Evolutionary conservation across 2,888 invertebrate species (phyloP).

Genomic region (Eumacrocentrus americanus): DNA sequence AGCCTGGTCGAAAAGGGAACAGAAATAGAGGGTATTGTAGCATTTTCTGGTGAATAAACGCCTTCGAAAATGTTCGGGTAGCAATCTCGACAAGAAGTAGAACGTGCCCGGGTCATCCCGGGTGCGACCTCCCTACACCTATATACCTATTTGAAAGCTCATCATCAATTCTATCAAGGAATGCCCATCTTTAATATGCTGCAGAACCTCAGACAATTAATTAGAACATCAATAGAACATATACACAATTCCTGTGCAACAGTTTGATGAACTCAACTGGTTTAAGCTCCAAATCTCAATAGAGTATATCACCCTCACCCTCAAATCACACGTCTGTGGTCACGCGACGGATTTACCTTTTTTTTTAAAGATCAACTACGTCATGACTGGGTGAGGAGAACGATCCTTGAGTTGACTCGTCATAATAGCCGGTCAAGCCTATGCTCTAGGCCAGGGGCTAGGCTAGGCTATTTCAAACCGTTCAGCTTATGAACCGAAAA

Average conservation of each 20-base stretch:
- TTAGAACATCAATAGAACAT: neutral
- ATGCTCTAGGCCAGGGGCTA: slow-evolving; percentile 59
- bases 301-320: neutral
- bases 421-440: slow-evolving; percentile 51
- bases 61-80: neutral
- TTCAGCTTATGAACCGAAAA: slow-evolving; percentile 55
- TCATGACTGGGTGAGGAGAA: slow-evolving; percentile 17
- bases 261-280: slow-evolving; percentile 6
- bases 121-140: slow-evolving; percentile 5
- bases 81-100: slow-evolving; percentile 10
- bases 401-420: slow-evolving; percentile 25
- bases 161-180: neutral
- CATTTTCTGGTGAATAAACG: slow-evolving; percentile 40
- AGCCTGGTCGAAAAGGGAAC: slow-evolving; percentile 38
- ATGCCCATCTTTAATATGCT: slow-evolving; percentile 9
- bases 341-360: too few relatives aligned
- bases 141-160: neutral
- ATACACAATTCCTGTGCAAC: too few relatives aligned
- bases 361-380: too few relatives aligned
- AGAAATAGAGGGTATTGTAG: slow-evolving; percentile 46
- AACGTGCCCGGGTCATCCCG: slow-evolving; percentile 20
- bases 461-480: slow-evolving; percentile 56
- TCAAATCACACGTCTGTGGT: too few relatives aligned
- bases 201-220: neutral
- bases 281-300: neutral